phyloP scores from a whole-genome alignment of 2,797 vertebrate genomes.

The Neopelma chrysocephalum region DNA sequence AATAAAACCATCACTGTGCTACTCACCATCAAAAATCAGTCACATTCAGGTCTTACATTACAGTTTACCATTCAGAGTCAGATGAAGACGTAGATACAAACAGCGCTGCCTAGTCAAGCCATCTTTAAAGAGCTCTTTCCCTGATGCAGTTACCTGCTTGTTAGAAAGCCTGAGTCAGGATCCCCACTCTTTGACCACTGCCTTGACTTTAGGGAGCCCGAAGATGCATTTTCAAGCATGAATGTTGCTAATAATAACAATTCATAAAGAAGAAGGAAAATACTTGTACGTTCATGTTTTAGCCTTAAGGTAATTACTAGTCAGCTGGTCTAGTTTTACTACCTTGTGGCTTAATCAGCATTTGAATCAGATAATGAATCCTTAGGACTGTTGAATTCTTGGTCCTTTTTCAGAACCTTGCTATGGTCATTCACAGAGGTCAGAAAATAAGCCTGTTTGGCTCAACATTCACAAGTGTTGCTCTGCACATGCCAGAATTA shows the following conservation, averaged over 20 bases:
- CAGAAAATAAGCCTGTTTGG: neutral
- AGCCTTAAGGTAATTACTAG: neutral
- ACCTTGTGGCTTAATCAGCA: neutral
- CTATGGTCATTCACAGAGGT: neutral
- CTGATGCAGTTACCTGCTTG: neutral
- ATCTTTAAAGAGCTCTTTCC: neutral
- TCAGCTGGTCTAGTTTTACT: neutral
- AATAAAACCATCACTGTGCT: neutral
- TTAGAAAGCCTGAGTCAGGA: accelerated
- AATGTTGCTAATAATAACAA: neutral
- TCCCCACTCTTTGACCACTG: neutral
- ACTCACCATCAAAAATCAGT: neutral
- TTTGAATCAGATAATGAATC: neutral
- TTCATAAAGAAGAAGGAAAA: neutral
- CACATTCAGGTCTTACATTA: neutral
- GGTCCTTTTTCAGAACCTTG: neutral
- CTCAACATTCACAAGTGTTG: neutral
- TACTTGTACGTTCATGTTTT: neutral
- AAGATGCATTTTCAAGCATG: neutral
- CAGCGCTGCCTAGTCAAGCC: neutral
- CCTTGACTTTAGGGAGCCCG: neutral
- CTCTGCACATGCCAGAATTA: neutral
- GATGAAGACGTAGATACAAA: neutral
- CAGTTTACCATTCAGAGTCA: neutral
- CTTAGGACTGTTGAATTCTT: neutral